Conservation (phyloP, 2,113 vertebrate genomes). For the Leucopsar rothschildi region DNA sequence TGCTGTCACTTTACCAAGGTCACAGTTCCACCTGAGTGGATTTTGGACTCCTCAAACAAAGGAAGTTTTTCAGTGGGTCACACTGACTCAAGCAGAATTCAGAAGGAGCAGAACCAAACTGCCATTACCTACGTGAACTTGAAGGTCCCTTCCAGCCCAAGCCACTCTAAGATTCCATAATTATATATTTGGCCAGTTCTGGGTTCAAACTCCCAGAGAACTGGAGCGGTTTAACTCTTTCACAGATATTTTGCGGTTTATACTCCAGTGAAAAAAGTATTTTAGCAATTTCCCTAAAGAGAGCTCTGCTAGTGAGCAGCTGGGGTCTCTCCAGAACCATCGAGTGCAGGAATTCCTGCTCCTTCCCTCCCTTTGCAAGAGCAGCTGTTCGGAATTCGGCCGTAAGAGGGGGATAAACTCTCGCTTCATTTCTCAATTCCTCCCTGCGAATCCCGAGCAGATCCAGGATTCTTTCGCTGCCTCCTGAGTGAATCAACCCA, state of each 20-base stretch:
- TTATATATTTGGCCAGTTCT: background rate
- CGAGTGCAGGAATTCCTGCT: background rate
- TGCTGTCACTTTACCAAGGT: background rate
- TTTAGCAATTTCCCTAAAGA: background rate
- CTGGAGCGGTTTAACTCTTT: background rate
- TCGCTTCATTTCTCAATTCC: background rate
- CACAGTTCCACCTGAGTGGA: background rate
- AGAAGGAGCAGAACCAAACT: background rate
- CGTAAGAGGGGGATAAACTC: conserved; percentile 59
- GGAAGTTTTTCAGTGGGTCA: background rate
- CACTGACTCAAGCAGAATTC: background rate
- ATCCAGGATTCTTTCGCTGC: background rate
- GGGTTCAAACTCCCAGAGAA: background rate
- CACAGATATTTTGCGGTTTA: background rate
- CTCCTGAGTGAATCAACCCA: background rate
- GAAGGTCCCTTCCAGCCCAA: background rate
- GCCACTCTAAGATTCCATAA: background rate
- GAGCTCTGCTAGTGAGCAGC: background rate
- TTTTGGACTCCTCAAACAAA: background rate
- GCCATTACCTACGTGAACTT: background rate
- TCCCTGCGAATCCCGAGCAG: background rate
- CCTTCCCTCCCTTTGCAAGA: background rate
- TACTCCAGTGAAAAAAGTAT: background rate
- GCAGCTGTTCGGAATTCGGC: conserved; percentile 7
- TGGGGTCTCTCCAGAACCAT: background rate